These are phyloP conservation scores for Odontomachus brunneus DNA, from an alignment of 1,140 invertebrate genomes.

Conservation along the genomic window DNA sequence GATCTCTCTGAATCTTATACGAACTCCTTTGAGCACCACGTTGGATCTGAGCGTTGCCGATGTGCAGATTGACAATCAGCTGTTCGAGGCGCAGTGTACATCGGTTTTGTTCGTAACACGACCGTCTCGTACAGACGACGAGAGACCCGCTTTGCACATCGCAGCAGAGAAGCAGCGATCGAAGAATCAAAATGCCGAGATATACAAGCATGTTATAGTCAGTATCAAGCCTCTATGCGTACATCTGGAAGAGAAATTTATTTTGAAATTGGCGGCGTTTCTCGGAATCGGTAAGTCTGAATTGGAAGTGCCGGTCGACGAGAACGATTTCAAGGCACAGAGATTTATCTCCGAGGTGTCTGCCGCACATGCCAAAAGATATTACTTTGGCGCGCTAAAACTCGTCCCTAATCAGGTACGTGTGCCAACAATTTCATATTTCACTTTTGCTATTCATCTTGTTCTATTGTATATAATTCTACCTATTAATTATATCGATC, in stretches of 20 bases:
- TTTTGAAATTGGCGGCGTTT: slow-evolving; percentile 94
- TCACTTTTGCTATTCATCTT: too few relatives aligned
- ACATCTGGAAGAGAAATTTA: slow-evolving; percentile 94
- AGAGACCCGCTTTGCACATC: slow-evolving; percentile 88
- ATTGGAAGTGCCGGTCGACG: slow-evolving; percentile 86
- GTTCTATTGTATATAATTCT: too few relatives aligned
- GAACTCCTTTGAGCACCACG: slow-evolving; percentile 86
- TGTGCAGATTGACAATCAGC: slow-evolving; percentile 96
- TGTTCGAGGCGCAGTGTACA: slow-evolving; percentile 93
- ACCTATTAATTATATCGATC: background rate
- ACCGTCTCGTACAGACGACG: slow-evolving; percentile 80
- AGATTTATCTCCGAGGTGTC: slow-evolving; percentile 92
- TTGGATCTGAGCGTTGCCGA: slow-evolving; percentile 91
- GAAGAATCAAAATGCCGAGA: slow-evolving; percentile 90
- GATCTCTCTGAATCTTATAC: slow-evolving; percentile 89
- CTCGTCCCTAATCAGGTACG: slow-evolving; percentile 90
- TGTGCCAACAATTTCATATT: background rate
- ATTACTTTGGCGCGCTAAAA: slow-evolving; percentile 96
- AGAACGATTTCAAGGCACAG: slow-evolving; percentile 91
- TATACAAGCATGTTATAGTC: slow-evolving; percentile 92
- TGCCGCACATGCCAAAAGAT: slow-evolving; percentile 92
- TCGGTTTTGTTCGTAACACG: slow-evolving; percentile 92
- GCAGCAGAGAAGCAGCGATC: slow-evolving; percentile 89
- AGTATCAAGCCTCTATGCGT: slow-evolving; percentile 93
- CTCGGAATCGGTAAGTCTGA: slow-evolving; percentile 85